Percentiles rank a stretch among this genome's conserved stretches.
Evolutionary conservation across 2,797 vertebrate species (phyloP).

Genomic region (Fratercula arctica): DNA sequence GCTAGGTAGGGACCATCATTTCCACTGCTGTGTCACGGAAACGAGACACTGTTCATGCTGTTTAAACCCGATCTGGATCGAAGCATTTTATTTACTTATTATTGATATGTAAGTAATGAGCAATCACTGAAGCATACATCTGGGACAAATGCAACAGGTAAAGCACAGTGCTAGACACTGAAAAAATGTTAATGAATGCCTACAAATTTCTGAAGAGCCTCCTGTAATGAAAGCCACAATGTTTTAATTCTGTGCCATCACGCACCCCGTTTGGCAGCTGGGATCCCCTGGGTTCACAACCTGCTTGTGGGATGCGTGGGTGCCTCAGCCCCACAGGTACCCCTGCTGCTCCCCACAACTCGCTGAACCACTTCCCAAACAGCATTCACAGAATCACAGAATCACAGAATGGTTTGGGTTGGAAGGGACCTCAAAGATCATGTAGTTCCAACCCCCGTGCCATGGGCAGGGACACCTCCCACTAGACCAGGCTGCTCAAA

Average conservation of each 20-base stretch:
- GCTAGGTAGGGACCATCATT: not conserved
- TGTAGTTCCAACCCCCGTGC: too few species aligned
- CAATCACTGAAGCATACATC: not conserved
- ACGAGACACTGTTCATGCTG: not conserved
- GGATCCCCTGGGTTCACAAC: rapidly evolving
- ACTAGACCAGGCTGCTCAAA: too few species aligned
- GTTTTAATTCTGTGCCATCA: not conserved
- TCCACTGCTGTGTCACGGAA: not conserved
- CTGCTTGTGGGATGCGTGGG: rapidly evolving
- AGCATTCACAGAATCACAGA: too few species aligned
- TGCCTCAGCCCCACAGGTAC: rapidly evolving
- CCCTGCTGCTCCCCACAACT: not conserved
- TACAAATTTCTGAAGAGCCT: not conserved
- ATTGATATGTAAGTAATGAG: not conserved
- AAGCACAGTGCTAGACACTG: not conserved
- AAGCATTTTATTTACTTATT: not conserved
- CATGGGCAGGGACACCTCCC: too few species aligned
- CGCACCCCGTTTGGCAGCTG: rapidly evolving
- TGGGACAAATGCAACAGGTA: not conserved
- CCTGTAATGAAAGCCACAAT: rapidly evolving
- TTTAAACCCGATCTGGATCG: not conserved
- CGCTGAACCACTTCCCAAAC: not conserved
- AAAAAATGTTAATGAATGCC: not conserved
- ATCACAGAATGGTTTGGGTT: too few species aligned
- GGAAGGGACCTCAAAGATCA: too few species aligned